Percentiles rank a stretch among this genome's conserved stretches.
Conservation (phyloP, 2,888 invertebrate genomes). For the Nomada ruficornis region DNA sequence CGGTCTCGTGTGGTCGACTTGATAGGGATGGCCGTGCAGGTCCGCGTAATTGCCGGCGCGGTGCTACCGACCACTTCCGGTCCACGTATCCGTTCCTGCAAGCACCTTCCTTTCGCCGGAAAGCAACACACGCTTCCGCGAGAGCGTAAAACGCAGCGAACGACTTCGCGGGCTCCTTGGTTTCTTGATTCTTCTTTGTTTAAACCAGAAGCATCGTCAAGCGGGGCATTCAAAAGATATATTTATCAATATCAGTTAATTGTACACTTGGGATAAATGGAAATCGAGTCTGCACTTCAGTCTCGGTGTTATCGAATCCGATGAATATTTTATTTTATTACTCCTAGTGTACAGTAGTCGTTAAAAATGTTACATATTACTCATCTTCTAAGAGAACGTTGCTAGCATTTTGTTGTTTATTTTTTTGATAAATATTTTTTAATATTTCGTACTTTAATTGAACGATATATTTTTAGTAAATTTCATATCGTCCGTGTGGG, state of each 20-base stretch:
- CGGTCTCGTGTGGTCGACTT: slow-evolving; percentile 66
- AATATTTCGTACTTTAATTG: not conserved
- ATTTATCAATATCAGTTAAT: too few relatives aligned
- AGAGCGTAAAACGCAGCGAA: slow-evolving; percentile 35
- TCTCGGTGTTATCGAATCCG: too few relatives aligned
- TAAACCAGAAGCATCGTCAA: not conserved
- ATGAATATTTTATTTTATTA: too few relatives aligned
- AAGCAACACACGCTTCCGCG: slow-evolving; percentile 51
- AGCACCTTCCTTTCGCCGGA: slow-evolving; percentile 75
- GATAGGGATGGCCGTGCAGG: slow-evolving; percentile 74
- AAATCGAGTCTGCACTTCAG: too few relatives aligned
- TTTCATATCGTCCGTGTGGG: too few relatives aligned
- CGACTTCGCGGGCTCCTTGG: slow-evolving; percentile 1
- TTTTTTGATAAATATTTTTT: not conserved
- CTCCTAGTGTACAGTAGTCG: too few relatives aligned
- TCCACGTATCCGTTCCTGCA: slow-evolving; percentile 80
- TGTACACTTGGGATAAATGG: too few relatives aligned
- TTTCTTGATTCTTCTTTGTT: not conserved
- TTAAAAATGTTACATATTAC: too few relatives aligned
- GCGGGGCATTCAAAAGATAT: not conserved
- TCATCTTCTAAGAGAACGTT: too few relatives aligned
- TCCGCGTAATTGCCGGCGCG: slow-evolving; percentile 78
- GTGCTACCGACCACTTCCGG: slow-evolving; percentile 82
- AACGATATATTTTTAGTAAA: too few relatives aligned
- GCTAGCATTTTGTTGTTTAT: not conserved